These are phyloP conservation scores for Meliscaeva auricollis DNA, from an alignment of 2,888 invertebrate species.

Conservation along the genomic window DNA sequence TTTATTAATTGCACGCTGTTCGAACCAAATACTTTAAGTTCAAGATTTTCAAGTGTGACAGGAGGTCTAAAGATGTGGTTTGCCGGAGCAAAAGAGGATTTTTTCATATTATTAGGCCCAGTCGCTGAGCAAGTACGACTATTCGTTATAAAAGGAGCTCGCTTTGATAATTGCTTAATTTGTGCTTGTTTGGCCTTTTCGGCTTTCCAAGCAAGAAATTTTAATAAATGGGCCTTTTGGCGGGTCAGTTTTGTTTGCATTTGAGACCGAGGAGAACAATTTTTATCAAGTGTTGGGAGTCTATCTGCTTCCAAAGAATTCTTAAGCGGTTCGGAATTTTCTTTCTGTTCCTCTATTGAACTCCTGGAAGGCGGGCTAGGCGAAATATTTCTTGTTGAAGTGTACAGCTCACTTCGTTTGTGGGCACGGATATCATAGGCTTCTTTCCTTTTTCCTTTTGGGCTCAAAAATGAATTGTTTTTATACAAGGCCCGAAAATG, in stretches of 20 bases:
- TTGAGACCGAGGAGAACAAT: neutral
- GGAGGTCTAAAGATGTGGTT: constrained; percentile 74
- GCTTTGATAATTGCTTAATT: constrained; percentile 35
- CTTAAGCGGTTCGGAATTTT: constrained; percentile 29
- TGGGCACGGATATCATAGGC: constrained; percentile 35
- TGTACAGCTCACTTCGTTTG: constrained; percentile 49
- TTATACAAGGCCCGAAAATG: constrained; percentile 39
- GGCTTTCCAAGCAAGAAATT: constrained; percentile 77
- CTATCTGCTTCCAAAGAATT: neutral
- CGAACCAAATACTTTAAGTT: constrained; percentile 10
- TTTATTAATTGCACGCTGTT: constrained; percentile 37
- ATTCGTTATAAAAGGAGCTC: constrained; percentile 75
- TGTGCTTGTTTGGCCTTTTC: constrained; percentile 64
- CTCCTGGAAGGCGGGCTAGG: constrained; percentile 9
- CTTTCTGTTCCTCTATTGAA: too few relatives aligned
- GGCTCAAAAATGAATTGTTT: constrained; percentile 23
- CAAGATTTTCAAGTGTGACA: constrained; percentile 58
- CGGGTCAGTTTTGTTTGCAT: constrained; percentile 42
- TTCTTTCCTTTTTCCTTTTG: constrained; percentile 26
- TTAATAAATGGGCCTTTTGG: constrained; percentile 74
- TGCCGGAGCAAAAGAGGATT: constrained; percentile 71
- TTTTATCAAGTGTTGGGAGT: neutral
- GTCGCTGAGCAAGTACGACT: constrained; percentile 24
- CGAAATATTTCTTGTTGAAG: constrained; percentile 48
- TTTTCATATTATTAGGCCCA: constrained; percentile 12